Base-by-base conservation (phyloP, 2,113 vertebrate species). In the Pygoscelis adeliae region DNA sequence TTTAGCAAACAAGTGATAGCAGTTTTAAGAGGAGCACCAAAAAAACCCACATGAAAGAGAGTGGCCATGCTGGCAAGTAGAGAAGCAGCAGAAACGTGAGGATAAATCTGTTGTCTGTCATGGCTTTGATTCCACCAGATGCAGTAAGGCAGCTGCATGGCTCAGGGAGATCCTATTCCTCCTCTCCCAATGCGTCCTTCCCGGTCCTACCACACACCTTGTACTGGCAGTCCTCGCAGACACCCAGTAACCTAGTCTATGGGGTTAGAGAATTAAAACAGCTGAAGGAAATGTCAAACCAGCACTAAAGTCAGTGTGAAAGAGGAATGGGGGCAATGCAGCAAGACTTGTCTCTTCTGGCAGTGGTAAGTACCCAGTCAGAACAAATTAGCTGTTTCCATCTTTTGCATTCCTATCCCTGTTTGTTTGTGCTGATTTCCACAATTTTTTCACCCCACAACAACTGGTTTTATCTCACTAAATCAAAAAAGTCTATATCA, bases 61-160 rank as follows among this genome's bases (percentile, higher is more conserved):
- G 22, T 5, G 13, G 61, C 44, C 2, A 1, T 0, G 1, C 0
- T 42, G 25, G 16, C 8, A 69, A 84, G 62, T 0, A 61, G 8
- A 67, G 66, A 42, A 69, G 44, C 29, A 63, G 34, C 36, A 86
- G 47, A 69, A 85, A 74, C 0, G 1, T 26, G 32, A 85, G 10
- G 27, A 36, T 30, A 67, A 73, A 61, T 27, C 11, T 63, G 13
- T 18, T 22, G 25, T 40, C 10, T n/a, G 10, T 58, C 49, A 46
- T 26, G 12, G 11, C 29, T 58, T 29, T 30, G 14, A 56, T 14
- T 69, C 34, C 13, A 70, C 4, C 20, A 70, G 49, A 30, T 0
- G 4, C 27, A 42, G 42, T 16, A 6, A 74, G 5, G 5, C 0
- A 0, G 34, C 1, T 3, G 12, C 12, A 32, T 14, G 27, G 38